phyloP scores from a whole-genome alignment of 2,797 vertebrate genomes.

The Pseudochirops corinnae region DNA sequence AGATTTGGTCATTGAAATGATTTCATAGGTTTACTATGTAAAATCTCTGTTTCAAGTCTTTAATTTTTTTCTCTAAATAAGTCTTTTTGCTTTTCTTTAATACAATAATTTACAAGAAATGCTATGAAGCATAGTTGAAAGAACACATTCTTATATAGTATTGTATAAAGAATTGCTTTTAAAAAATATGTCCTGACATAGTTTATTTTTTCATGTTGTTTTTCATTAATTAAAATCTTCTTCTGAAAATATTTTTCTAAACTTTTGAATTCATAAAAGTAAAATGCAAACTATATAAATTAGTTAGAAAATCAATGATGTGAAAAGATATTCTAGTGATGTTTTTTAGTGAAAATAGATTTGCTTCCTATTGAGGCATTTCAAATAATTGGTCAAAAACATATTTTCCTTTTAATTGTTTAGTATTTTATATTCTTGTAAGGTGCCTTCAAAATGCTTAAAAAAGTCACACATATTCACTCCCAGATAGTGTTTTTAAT shows the following conservation, averaged over 20 bases:
- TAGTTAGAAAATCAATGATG: constrained; percentile 73
- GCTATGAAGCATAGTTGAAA: constrained; percentile 85
- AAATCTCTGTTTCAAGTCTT: constrained; percentile 79
- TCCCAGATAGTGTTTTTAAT: constrained; percentile 53
- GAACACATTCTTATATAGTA: constrained; percentile 83
- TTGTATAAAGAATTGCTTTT: constrained; percentile 80
- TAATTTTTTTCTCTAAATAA: constrained; percentile 82
- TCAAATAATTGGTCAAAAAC: constrained; percentile 61
- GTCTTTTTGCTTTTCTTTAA: constrained; percentile 86
- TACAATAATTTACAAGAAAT: constrained; percentile 84
- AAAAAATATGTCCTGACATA: constrained; percentile 83
- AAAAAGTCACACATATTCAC: constrained; percentile 57
- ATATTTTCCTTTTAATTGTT: constrained; percentile 64
- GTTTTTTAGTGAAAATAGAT: constrained; percentile 56
- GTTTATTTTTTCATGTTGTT: constrained; percentile 79
- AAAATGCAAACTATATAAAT: constrained; percentile 75
- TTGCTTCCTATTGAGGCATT: constrained; percentile 48
- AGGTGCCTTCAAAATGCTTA: constrained; percentile 51
- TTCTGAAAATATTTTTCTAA: constrained; percentile 76
- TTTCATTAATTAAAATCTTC: constrained; percentile 83
- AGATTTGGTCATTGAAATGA: constrained; percentile 82
- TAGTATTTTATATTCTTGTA: constrained; percentile 37
- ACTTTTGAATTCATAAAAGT: constrained; percentile 76
- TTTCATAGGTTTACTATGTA: constrained; percentile 84
- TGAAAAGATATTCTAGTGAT: constrained; percentile 67